phyloP scores from a whole-genome alignment of 1,140 invertebrate species.

The Penaeus indicus region DNA sequence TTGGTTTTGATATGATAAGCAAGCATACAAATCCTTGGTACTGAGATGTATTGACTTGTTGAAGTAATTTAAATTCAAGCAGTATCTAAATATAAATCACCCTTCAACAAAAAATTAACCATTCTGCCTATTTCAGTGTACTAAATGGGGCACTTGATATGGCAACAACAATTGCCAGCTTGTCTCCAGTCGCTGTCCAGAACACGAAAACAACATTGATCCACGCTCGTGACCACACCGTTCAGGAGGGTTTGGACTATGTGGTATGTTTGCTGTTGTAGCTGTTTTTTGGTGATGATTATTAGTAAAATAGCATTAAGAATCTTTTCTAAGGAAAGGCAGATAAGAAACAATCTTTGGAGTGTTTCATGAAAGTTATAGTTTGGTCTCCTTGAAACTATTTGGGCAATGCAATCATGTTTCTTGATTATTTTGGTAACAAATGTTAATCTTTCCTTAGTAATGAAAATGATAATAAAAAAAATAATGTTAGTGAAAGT shows the following conservation, averaged over 20 bases:
- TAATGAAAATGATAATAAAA: background rate
- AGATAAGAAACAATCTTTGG: background rate
- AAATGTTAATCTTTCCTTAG: background rate
- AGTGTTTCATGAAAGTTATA: background rate
- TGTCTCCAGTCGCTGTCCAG: constrained; percentile 95
- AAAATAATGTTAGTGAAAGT: too few species aligned
- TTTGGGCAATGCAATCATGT: background rate
- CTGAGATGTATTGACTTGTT: background rate
- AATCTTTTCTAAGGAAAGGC: background rate
- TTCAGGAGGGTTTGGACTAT: constrained; percentile 87
- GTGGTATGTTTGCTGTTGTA: constrained; percentile 76
- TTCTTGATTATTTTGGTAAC: constrained; percentile 27
- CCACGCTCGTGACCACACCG: constrained; percentile 89
- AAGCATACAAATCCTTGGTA: background rate
- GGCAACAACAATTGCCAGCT: constrained; percentile 85
- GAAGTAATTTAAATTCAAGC: background rate
- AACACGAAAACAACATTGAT: constrained; percentile 86
- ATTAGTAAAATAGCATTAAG: background rate
- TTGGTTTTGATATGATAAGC: background rate
- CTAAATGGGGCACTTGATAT: constrained; percentile 80
- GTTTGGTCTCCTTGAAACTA: background rate
- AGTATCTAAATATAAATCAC: constrained; percentile 37
- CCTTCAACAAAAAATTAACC: constrained; percentile 35
- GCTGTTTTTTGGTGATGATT: constrained; percentile 18
- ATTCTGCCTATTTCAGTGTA: constrained; percentile 70